Percentiles rank a stretch among this genome's conserved stretches.
These are phyloP conservation scores for Poecilia wingei DNA, from an alignment of 2,797 vertebrate species.

Conservation along the genomic window DNA sequence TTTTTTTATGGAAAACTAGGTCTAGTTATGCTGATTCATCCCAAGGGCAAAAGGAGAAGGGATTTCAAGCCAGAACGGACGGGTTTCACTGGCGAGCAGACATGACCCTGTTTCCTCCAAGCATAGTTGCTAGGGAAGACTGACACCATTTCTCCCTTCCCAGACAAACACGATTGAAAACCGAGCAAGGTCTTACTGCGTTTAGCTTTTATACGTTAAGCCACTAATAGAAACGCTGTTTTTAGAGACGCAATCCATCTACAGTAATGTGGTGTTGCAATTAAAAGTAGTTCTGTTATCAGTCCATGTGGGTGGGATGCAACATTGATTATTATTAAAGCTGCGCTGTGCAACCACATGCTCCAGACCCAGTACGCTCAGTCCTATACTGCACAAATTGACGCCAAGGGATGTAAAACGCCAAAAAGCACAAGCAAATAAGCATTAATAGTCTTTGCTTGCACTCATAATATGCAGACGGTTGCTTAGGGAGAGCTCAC, in stretches of 20 bases:
- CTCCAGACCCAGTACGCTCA: background rate
- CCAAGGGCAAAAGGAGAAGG: constrained; percentile 24
- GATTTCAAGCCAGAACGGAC: constrained; percentile 31
- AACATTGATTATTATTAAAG: constrained; percentile 3
- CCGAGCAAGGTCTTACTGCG: constrained; percentile 16
- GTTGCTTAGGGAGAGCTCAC: constrained; percentile 24
- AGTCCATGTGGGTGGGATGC: background rate
- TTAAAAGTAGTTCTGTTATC: background rate
- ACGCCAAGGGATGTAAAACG: constrained; percentile 19
- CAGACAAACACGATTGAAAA: constrained; percentile 34
- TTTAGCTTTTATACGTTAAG: constrained; percentile 9
- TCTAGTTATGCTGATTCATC: constrained; percentile 49
- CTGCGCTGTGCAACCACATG: background rate
- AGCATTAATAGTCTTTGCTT: background rate
- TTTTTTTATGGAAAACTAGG: constrained; percentile 43
- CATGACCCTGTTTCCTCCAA: constrained; percentile 46
- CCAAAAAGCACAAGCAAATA: constrained; percentile 27
- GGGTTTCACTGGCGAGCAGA: constrained; percentile 47
- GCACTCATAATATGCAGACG: constrained; percentile 4
- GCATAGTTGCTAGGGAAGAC: constrained; percentile 44
- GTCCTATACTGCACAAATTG: background rate
- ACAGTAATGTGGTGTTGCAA: constrained; percentile 12
- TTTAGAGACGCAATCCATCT: background rate
- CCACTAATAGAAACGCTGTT: constrained; percentile 8
- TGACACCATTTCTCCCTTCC: constrained; percentile 54